Conservation (phyloP, 2,797 vertebrate genomes). For the Glossophaga mutica region DNA sequence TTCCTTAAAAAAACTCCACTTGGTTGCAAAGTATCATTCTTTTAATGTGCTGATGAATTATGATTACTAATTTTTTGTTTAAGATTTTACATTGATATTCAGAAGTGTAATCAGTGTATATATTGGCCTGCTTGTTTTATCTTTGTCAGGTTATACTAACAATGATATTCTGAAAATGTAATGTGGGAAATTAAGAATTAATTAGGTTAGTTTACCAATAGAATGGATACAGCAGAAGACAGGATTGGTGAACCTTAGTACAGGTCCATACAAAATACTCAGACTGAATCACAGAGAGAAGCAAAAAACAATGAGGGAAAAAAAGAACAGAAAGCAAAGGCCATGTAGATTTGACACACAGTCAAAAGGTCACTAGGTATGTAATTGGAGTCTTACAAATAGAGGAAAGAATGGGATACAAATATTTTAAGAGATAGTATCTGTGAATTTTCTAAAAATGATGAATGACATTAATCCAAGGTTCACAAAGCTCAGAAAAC, state of each 20-base stretch:
- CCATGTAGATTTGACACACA: neutral
- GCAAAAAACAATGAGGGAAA: neutral
- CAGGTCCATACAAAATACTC: neutral
- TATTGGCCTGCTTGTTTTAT: neutral
- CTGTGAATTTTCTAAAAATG: neutral
- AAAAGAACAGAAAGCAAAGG: neutral
- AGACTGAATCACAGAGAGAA: neutral
- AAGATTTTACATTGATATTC: neutral
- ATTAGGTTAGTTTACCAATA: neutral
- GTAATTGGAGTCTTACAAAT: neutral
- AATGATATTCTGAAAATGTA: neutral
- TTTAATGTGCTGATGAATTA: neutral
- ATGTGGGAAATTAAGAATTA: neutral
- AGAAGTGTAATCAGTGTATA: neutral
- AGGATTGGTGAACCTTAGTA: neutral
- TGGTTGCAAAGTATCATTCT: neutral
- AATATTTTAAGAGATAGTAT: neutral
- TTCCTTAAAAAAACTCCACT: neutral
- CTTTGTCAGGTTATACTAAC: neutral
- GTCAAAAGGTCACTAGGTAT: neutral
- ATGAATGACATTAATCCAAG: neutral
- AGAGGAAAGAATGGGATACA: neutral
- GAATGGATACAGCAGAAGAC: neutral
- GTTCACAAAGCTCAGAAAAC: neutral
- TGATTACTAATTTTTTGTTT: neutral